Conservation (phyloP, 2,113 vertebrate genomes). For the Corythaixoides concolor region DNA sequence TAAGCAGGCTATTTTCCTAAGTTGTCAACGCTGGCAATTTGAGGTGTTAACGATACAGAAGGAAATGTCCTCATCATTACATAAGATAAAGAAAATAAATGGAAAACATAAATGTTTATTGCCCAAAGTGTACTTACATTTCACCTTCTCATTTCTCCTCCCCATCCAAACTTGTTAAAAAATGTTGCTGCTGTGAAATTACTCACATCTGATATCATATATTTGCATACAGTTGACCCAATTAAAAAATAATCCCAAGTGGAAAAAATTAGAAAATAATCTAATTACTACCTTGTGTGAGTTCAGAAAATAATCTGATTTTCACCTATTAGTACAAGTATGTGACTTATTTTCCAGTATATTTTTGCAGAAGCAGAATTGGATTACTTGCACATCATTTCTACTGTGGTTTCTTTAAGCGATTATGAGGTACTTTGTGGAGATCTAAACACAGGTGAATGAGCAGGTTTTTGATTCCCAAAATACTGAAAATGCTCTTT, state of each 20-base stretch:
- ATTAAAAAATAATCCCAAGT: constrained; percentile 31
- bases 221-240: constrained; percentile 6
- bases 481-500: not conserved
- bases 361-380: not conserved
- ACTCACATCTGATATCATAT: not conserved
- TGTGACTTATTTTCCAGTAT: not conserved
- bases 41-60: constrained; percentile 52
- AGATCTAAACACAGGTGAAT: not conserved
- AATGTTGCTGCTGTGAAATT: not conserved
- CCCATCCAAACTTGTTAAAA: not conserved
- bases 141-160: not conserved
- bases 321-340: not conserved
- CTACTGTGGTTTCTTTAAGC: not conserved
- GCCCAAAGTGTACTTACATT: not conserved
- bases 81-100: constrained; percentile 36
- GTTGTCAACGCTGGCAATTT: constrained; percentile 46
- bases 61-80: constrained; percentile 25
- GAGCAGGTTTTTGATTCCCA: not conserved
- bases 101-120: not conserved
- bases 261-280: constrained; percentile 22
- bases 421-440: not conserved
- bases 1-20: constrained; percentile 56
- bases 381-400: not conserved
- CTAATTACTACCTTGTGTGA: not conserved
- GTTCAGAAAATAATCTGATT: not conserved